Evolutionary conservation across 1,140 invertebrate genomes (phyloP).

Genomic region (Eriosoma lanigerum): DNA sequence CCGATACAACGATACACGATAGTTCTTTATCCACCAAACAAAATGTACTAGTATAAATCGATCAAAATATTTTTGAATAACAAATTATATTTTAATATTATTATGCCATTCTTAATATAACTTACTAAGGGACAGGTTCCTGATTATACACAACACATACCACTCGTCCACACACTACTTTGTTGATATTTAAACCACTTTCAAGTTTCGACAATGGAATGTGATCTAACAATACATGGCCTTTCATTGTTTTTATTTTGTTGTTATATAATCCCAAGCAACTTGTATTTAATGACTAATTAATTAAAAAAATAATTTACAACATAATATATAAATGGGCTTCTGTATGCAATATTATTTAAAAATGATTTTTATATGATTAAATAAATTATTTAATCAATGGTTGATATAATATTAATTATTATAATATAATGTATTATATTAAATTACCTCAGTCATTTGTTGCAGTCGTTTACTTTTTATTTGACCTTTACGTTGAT

Average conservation of each 20-base stretch:
- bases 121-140: conserved; percentile 77
- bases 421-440: conserved; percentile 54
- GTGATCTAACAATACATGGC: conserved; percentile 61
- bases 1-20: conserved; percentile 71
- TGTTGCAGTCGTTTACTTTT: conserved; percentile 71
- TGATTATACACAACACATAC: conserved; percentile 75
- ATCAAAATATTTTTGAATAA: background rate
- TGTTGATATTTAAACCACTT: conserved; percentile 66
- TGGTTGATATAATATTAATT: background rate
- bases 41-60: conserved; percentile 67
- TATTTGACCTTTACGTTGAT: conserved; percentile 71
- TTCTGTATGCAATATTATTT: background rate
- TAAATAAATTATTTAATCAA: background rate
- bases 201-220: conserved; percentile 62
- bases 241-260: conserved; percentile 36
- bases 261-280: conserved; percentile 35
- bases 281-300: conserved; percentile 45
- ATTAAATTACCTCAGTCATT: conserved; percentile 64
- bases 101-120: conserved; percentile 54
- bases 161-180: conserved; percentile 77
- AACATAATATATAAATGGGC: conserved; percentile 28
- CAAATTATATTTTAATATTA: background rate
- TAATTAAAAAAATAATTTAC: conserved; percentile 55
- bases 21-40: conserved; percentile 75
- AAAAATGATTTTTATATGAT: no score